phyloP scores from a whole-genome alignment of 2,888 invertebrate species.

The Chrysina gloriosa region DNA sequence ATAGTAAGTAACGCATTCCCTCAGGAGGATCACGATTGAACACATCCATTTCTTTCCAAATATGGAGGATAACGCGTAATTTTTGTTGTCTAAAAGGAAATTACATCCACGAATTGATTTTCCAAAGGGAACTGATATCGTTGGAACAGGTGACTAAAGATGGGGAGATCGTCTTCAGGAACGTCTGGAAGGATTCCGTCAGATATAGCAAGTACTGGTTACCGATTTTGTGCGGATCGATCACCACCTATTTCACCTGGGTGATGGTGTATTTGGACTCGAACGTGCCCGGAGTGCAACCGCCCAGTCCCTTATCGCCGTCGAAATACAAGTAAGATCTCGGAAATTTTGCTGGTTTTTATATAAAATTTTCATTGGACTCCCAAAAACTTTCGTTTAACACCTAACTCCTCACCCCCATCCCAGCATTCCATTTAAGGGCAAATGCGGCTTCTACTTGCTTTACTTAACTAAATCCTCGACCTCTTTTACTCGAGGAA shows the following conservation, averaged over 20 bases:
- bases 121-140: constrained; percentile 56
- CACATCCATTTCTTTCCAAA: constrained; percentile 4
- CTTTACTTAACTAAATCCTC: too few relatives aligned
- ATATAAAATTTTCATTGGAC: too few relatives aligned
- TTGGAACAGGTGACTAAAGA: constrained; percentile 50
- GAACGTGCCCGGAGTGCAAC: constrained; percentile 70
- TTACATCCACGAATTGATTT: constrained; percentile 50
- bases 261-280: constrained; percentile 73
- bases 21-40: too few relatives aligned
- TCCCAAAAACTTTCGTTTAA: too few relatives aligned
- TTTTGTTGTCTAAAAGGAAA: constrained; percentile 48
- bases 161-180: constrained; percentile 59
- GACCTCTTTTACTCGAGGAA: too few relatives aligned
- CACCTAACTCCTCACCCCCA: too few relatives aligned
- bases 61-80: background rate
- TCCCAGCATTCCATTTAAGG: too few relatives aligned
- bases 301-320: constrained; percentile 71
- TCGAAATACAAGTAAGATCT: constrained; percentile 64
- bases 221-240: constrained; percentile 65
- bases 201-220: constrained; percentile 60
- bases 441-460: too few relatives aligned
- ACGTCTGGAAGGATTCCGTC: constrained; percentile 59
- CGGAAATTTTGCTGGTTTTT: constrained; percentile 8
- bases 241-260: constrained; percentile 69
- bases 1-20: constrained; percentile 60